phyloP scores from a whole-genome alignment of 37 sponge, comb jelly and placozoan genomes.

The Crambe crambe region DNA sequence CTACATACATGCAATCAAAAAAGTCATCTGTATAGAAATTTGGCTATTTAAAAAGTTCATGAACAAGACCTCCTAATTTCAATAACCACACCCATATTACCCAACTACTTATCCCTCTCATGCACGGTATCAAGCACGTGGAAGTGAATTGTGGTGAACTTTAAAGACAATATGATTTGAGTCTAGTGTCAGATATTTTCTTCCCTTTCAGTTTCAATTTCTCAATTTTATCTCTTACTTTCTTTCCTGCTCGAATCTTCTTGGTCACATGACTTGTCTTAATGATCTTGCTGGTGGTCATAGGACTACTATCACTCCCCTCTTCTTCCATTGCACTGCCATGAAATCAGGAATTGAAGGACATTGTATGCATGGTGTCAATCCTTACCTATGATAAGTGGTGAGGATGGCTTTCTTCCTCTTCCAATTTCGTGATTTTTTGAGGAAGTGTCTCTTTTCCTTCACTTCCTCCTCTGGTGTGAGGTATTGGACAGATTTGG shows the following conservation, averaged over 20 bases:
- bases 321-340: background rate
- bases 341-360: background rate
- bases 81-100: background rate
- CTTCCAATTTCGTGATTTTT: conserved; percentile 50
- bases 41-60: too few species aligned
- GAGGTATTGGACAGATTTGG: conserved; percentile 86
- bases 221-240: background rate
- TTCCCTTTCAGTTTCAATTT: background rate
- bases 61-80: too few species aligned
- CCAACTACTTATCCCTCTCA: background rate
- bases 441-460: conserved; percentile 66
- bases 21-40: background rate
- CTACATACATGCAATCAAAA: background rate
- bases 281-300: background rate
- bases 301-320: background rate
- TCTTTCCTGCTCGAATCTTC: background rate
- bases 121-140: background rate
- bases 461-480: conserved; percentile 72
- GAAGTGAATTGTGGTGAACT: background rate
- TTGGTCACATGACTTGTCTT: background rate
- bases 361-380: background rate
- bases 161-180: conserved; percentile 25
- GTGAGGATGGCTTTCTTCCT: conserved; percentile 74
- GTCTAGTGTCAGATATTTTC: conserved; percentile 30
- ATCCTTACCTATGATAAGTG: conserved; percentile 35